Percentiles rank a stretch among this genome's conserved stretches.
Conservation (phyloP, 2,888 invertebrate species). For the Lydus trimaculatus region DNA sequence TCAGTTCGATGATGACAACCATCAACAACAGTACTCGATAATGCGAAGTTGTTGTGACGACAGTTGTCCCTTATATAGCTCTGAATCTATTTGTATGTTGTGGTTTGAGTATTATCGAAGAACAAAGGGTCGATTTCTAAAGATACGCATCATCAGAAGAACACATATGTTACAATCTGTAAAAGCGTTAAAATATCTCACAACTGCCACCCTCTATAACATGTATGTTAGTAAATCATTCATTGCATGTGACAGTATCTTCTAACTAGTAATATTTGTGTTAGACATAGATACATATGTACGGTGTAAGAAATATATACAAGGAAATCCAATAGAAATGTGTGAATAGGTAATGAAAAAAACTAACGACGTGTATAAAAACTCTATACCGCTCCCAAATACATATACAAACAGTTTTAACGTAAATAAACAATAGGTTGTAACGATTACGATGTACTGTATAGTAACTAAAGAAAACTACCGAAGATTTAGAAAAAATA, state of each 20-base stretch:
- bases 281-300: neutral
- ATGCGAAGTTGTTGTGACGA: conserved; percentile 6
- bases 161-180: conserved; percentile 42
- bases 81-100: conserved; percentile 6
- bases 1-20: neutral
- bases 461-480: neutral
- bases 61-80: neutral
- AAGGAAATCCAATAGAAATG: neutral
- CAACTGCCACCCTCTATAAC: conserved; percentile 29
- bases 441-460: neutral
- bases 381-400: neutral
- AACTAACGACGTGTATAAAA: neutral
- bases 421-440: conserved; percentile 3
- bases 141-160: conserved; percentile 29
- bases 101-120: conserved; percentile 18
- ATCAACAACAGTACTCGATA: conserved; percentile 14
- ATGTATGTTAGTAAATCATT: conserved; percentile 38
- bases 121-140: conserved; percentile 25
- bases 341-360: conserved; percentile 1
- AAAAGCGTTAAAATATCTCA: conserved; percentile 39
- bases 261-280: conserved; percentile 21
- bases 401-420: conserved; percentile 1
- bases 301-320: neutral
- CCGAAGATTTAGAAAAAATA: neutral
- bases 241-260: conserved; percentile 35